Evolutionary conservation across 1,140 invertebrate species (phyloP), one percentile per base, ranked within the genome.

Genomic region (Chrysoperla carnea): DNA sequence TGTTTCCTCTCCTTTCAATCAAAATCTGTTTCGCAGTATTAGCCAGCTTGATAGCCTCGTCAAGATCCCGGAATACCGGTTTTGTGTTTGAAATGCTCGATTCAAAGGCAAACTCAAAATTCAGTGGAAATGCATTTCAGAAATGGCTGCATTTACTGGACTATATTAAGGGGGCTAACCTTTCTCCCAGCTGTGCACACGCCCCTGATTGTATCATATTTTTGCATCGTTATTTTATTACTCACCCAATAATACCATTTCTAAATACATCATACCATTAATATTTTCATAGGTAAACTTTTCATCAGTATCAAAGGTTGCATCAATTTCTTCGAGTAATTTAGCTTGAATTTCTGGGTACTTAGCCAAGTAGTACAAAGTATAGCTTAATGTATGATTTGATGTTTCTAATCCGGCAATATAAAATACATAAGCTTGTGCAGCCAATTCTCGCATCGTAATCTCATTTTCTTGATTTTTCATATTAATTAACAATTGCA

Each of bases 361-460:
- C 13, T 61, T 48, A 5, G 78, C 72, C 23, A 83, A 50, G 44
- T 72, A 68, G 38, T 67, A 67, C 3, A 72, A 48, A 0, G 67
- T 54, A 45, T 73, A 73, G 0, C 65, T 54, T 28, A 78, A 53
- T 1, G 68, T 60, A 0, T 64, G 67, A 1, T 71, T 59, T 0
- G 70, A 66, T 0, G 75, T 76, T 52, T 78, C 75, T 47, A 70
- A 79, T 3, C 75, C 77, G 37, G 64, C 77, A 7, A 64, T 45
- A 47, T 75, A 72, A 46, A 80, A 78, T 2, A 73, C 37, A 1
- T 71, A 55, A 8, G 66, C 63, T 49, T 78, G 72, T 0, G 69
- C 66, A 3, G 67, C 49, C 3, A 80, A 56, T 49, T 69, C 64
- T n/a, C 67, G 59, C 1, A 62, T 62, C 0, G 56, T 29, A 17